Base-by-base conservation (phyloP, 2,888 invertebrate genomes). In the Latrodectus elegans region DNA sequence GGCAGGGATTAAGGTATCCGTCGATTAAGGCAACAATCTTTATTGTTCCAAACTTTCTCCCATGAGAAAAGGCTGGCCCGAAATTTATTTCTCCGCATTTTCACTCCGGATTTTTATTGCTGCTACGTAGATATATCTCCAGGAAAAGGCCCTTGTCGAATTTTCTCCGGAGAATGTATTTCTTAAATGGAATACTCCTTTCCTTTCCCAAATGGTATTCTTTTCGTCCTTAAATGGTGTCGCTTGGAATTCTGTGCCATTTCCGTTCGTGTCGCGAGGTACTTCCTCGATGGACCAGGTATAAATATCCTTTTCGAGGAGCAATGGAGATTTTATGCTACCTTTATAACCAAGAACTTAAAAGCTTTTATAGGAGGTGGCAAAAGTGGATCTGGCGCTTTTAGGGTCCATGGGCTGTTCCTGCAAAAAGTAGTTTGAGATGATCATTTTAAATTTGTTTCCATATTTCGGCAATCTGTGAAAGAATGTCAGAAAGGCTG, bases 1-100 rank as follows among this genome's bases (percentile, higher is more conserved):
- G 73, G 80, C 6, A 65, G 65, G 81, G 81, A 81, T 81, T 81
- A 81, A 74, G 81, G 53, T 26, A 73, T 72, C 67, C 73, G n/a
- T 60, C 60, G n/a, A 26, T n/a, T 74, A 81, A 65, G 81, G 81
- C 74, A 72, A 53, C 67, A 49, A 22, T 72, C 80, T 64, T 80
- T 12, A 71, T 70, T 55, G 49, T 60, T 15, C n/a, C 60, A 60
- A 38, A 38, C n/a, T 6, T 60, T n/a, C 12, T 15, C 70, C 11
- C 15, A 10, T 14, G 15, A 22, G 67, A 17, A 11, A 60, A 60
- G n/a, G 12, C 38, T 49, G 51, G 14, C 11, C n/a, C 51, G 22
- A 55, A 80, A 80, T 81, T 73, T 53, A 65, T 65, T 74, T 53
- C 55, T n/a, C 15, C 67, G 73, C 60, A 67, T 74, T 55, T 60